These are phyloP conservation scores for Sebastes oblongus DNA, from an alignment of 2,797 vertebrate genomes.

Conservation along the genomic window DNA sequence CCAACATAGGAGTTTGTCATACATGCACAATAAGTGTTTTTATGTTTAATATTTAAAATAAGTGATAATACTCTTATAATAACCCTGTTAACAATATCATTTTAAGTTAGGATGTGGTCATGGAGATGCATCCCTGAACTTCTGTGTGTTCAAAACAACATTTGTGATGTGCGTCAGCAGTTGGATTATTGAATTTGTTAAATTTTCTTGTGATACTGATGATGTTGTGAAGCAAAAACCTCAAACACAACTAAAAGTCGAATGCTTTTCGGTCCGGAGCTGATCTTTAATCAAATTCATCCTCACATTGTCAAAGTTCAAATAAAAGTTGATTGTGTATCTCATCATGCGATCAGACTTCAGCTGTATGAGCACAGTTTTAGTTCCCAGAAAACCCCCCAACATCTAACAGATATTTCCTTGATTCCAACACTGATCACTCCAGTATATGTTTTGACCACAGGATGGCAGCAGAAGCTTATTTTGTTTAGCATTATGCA, in stretches of 20 bases:
- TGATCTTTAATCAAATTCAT: neutral
- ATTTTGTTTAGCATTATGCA: neutral
- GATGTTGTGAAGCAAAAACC: neutral
- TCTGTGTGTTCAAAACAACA: neutral
- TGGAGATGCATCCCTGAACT: neutral
- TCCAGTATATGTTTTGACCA: slow-evolving; percentile 31
- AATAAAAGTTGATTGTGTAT: neutral
- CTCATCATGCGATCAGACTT: neutral
- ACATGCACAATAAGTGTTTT: neutral
- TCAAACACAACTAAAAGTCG: neutral
- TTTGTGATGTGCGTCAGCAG: neutral
- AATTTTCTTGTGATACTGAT: neutral
- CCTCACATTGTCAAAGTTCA: neutral
- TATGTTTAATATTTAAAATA: neutral
- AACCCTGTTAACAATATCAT: neutral
- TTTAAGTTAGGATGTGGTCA: neutral
- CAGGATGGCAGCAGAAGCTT: slow-evolving; percentile 62
- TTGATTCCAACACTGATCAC: neutral
- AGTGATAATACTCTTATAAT: neutral
- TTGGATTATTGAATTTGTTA: neutral
- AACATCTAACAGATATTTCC: neutral
- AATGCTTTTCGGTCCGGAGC: too few relatives aligned
- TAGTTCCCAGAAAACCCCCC: neutral
- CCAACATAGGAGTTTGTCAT: neutral
- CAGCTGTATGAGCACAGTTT: neutral